Base-by-base conservation (phyloP, 1,140 invertebrate genomes). In the Caenorhabditis inopinata region DNA sequence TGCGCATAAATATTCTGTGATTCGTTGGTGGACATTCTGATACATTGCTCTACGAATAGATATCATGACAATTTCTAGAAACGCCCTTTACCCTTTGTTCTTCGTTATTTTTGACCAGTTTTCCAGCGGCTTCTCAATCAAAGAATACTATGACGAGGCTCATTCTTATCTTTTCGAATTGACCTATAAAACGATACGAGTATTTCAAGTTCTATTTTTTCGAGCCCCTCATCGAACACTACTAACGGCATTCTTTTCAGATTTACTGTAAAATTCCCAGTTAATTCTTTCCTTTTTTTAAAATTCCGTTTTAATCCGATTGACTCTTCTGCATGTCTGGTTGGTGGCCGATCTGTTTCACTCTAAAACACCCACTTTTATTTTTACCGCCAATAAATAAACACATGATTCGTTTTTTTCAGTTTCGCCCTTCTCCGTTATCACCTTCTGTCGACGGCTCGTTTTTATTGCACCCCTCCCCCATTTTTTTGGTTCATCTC, bases 281-380 rank as follows among this genome's bases (percentile, higher is more conserved):
- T 48, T 48, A 48, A 48, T 51, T 23, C 21, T 51, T 58, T n/a
- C 51, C 18, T 32, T 14, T 16, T 7, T 58, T 58, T 58, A n/a
- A n/a, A n/a, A n/a, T n/a, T n/a, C 51, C 51, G 51, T 58, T 58
- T 58, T 58, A 58, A 58, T 58, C 51, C 51, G 51, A 58, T 58
- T 58, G 51, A 58, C 35, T 58, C 51, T 58, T 32, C 35, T 32
- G 35, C n/a, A 32, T 29, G 51, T 2, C 12, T 32, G 4, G 51
- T 58, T 58, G n/a, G 16, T 32, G 9, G 16, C 51, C 51, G 27
- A n/a, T 32, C 27, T 12, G 18, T 58, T 58, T 58, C 21, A 29
- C 51, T 23, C 18, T 16, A 14, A 58, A 58, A 58, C 51, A 32
- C 11, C 51, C 35, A n/a, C 27, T 58, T 58, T 58, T 58, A 58